phyloP scores from a whole-genome alignment of 2,888 invertebrate species.

The Mimachlamys varia region DNA sequence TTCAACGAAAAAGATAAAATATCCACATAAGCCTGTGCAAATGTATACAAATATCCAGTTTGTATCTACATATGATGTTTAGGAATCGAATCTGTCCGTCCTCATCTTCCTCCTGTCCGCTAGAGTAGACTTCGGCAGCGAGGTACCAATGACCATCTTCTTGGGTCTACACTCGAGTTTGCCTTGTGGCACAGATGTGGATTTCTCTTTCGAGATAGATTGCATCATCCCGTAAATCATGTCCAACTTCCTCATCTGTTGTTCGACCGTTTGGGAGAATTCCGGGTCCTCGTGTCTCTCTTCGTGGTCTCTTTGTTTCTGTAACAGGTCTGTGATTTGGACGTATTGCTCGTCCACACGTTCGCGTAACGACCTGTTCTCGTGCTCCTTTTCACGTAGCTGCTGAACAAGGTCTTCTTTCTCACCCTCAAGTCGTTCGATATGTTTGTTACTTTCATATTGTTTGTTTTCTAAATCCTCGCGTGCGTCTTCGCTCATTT shows the following conservation, averaged over 20 bases:
- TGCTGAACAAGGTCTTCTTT: neutral
- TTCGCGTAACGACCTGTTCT: neutral
- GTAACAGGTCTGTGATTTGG: neutral
- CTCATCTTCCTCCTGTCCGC: neutral
- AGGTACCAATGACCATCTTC: neutral
- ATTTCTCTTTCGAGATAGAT: slow-evolving; percentile 2
- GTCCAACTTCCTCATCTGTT: neutral
- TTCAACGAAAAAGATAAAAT: too few relatives aligned
- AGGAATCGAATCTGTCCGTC: neutral
- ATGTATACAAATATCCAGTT: too few relatives aligned
- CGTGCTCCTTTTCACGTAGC: neutral
- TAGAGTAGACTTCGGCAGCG: neutral
- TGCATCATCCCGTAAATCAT: slow-evolving; percentile 9
- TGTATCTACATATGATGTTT: neutral
- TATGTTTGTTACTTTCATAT: neutral
- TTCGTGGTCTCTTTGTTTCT: neutral
- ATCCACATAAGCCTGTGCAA: too few relatives aligned
- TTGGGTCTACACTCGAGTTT: neutral
- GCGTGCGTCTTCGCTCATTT: slow-evolving; percentile 20
- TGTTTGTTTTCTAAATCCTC: neutral
- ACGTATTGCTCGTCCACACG: neutral
- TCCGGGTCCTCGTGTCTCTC: neutral
- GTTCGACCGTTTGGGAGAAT: neutral
- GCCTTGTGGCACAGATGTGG: neutral
- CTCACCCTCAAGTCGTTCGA: neutral